phyloP scores from a whole-genome alignment of 2,888 invertebrate genomes.

The Phaonia tiefii region DNA sequence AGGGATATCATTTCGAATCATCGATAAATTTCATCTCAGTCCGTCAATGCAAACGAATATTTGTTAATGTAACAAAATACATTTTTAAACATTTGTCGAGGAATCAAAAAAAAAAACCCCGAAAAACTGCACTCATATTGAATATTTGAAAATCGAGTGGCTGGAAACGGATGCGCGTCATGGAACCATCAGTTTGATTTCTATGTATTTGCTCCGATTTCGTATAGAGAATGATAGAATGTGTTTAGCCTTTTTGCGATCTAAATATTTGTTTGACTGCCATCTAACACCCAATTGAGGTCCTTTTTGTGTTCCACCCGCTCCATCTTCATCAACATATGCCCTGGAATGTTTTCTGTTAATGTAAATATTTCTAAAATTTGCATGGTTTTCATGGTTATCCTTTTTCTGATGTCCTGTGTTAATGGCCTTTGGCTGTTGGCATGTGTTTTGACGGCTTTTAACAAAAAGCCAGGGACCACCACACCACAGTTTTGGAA shows the following conservation, averaged over 20 bases:
- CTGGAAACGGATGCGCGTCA: too few species aligned
- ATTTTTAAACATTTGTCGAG: constrained; percentile 13
- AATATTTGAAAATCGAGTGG: too few species aligned
- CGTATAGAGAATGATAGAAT: background rate
- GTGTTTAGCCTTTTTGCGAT: background rate
- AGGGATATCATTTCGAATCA: background rate
- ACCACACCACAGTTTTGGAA: too few species aligned
- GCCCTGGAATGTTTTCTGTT: too few species aligned
- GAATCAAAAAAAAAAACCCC: too few species aligned
- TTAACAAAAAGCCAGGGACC: too few species aligned
- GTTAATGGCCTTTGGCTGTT: background rate
- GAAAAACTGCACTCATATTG: too few species aligned
- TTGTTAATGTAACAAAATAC: constrained; percentile 5
- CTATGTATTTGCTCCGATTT: background rate
- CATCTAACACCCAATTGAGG: too few species aligned
- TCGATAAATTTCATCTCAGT: background rate
- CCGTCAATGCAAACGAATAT: background rate
- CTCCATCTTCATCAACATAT: too few species aligned
- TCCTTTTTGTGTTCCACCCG: too few species aligned
- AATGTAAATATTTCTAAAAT: background rate
- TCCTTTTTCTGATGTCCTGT: background rate
- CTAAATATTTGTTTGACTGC: too few species aligned
- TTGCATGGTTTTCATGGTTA: background rate
- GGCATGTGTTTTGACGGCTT: too few species aligned
- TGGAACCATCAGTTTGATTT: background rate